Percentiles rank a stretch among this genome's conserved stretches.
These are phyloP conservation scores for Ivindomyrus marchei DNA, from an alignment of 2,113 vertebrate species.

Conservation along the genomic window DNA sequence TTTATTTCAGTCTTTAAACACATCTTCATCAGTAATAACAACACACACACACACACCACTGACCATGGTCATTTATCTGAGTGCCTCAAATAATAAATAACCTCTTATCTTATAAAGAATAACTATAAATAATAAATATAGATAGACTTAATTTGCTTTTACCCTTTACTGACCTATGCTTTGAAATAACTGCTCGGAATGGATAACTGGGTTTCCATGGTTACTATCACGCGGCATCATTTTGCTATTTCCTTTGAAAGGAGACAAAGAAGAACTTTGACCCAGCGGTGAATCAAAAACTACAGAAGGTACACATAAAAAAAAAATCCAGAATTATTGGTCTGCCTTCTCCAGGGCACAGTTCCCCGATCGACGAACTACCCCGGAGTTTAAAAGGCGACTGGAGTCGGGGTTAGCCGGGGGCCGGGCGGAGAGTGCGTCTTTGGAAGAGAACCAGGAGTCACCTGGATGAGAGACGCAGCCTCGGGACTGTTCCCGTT, in stretches of 20 bases:
- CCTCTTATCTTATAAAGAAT: slow-evolving; percentile 1
- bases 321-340: neutral
- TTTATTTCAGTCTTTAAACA: neutral
- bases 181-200: slow-evolving; percentile 22
- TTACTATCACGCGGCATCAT: slow-evolving; percentile 35
- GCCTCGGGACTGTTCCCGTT: neutral
- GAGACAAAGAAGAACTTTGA: slow-evolving; percentile 8
- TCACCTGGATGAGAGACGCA: neutral
- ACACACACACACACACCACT: neutral
- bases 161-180: slow-evolving; percentile 34
- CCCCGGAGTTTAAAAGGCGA: neutral
- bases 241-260: slow-evolving; percentile 3
- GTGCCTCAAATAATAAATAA: neutral
- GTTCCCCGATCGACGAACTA: neutral
- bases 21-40: neutral
- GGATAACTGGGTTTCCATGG: slow-evolving; percentile 40
- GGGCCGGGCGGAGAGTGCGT: neutral
- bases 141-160: slow-evolving; percentile 39
- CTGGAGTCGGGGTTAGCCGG: neutral
- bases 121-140: slow-evolving; percentile 9
- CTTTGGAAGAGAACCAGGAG: neutral
- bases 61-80: neutral
- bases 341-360: neutral
- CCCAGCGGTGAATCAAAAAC: neutral
- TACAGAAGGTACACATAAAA: neutral